Percentiles rank a stretch among this genome's conserved stretches.
phyloP scores from a whole-genome alignment of 1,140 invertebrate species.

The Helicoverpa zea region DNA sequence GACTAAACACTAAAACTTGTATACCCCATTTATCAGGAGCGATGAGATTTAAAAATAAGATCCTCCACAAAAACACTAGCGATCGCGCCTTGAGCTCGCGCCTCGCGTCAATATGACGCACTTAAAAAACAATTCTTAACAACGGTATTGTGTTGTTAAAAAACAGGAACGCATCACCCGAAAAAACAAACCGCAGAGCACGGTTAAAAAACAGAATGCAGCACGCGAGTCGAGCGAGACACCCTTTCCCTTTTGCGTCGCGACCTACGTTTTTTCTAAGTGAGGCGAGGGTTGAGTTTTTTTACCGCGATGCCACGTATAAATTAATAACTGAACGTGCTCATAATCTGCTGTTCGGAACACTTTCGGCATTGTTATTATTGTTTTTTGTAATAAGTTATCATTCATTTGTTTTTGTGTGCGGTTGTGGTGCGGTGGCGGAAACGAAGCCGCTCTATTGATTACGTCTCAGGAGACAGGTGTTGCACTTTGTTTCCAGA shows the following conservation, averaged over 20 bases:
- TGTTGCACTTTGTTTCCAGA: constrained; percentile 59
- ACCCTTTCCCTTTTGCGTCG: constrained; percentile 86
- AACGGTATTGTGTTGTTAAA: constrained; percentile 84
- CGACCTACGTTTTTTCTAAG: constrained; percentile 83
- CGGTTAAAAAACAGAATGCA: constrained; percentile 84
- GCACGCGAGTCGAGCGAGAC: constrained; percentile 81
- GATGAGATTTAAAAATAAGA: constrained; percentile 77
- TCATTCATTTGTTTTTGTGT: constrained; percentile 82
- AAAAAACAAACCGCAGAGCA: constrained; percentile 84
- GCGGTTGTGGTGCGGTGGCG: constrained; percentile 60
- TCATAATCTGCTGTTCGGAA: constrained; percentile 84
- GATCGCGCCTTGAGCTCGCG: constrained; percentile 71
- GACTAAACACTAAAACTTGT: constrained; percentile 78
- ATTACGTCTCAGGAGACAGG: constrained; percentile 79
- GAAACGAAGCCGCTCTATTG: constrained; percentile 77
- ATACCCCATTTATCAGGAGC: constrained; percentile 70
- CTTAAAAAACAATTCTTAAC: constrained; percentile 83
- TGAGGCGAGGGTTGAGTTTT: constrained; percentile 81
- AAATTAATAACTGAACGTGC: constrained; percentile 86
- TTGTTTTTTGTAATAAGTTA: constrained; percentile 70
- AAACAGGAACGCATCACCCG: constrained; percentile 79
- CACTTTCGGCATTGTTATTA: constrained; percentile 84
- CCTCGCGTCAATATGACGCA: constrained; percentile 81
- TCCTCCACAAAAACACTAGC: constrained; percentile 68
- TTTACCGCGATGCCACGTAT: constrained; percentile 83